A percentile compares a stretch with the other conserved stretches of the same genome.
Evolutionary conservation across 2,797 vertebrate species (phyloP).

Genomic region (Meriones psammophilus): DNA sequence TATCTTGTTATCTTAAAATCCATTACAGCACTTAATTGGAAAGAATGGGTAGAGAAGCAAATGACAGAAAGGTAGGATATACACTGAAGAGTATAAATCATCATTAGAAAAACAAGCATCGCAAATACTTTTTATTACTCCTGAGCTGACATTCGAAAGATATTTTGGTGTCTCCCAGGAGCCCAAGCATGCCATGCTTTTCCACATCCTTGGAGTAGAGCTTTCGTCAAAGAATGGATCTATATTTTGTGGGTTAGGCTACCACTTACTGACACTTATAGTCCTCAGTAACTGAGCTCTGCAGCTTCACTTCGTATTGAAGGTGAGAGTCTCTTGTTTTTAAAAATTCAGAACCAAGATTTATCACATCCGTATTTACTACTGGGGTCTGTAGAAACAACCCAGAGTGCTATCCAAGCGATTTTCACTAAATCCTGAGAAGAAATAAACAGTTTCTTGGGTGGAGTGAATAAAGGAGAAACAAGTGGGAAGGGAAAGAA

Average conservation of each 20-base stretch:
- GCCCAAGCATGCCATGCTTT: neutral
- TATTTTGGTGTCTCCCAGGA: neutral
- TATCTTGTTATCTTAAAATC: slow-evolving; percentile 7
- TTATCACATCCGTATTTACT: neutral
- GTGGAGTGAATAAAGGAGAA: neutral
- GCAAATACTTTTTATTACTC: slow-evolving; percentile 13
- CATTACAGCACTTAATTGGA: slow-evolving; percentile 24
- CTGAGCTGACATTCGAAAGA: slow-evolving; percentile 1
- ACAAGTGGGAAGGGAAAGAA: neutral
- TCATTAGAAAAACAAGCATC: neutral
- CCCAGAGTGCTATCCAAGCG: neutral
- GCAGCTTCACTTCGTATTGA: neutral
- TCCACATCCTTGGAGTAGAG: neutral
- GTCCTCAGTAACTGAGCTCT: neutral
- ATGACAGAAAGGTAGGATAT: neutral
- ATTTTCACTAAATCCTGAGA: neutral
- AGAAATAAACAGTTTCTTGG: neutral
- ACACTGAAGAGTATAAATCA: neutral
- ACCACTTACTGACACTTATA: neutral
- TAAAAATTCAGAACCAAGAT: slow-evolving; percentile 25
- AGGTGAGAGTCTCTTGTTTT: neutral
- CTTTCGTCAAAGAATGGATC: neutral
- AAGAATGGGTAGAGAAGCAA: neutral
- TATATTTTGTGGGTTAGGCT: neutral
- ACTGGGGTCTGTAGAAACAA: slow-evolving; percentile 3